A percentile compares a stretch with the other conserved stretches of the same genome.
phyloP scores from a whole-genome alignment of 2,888 invertebrate genomes.

The Nasonia oneida region DNA sequence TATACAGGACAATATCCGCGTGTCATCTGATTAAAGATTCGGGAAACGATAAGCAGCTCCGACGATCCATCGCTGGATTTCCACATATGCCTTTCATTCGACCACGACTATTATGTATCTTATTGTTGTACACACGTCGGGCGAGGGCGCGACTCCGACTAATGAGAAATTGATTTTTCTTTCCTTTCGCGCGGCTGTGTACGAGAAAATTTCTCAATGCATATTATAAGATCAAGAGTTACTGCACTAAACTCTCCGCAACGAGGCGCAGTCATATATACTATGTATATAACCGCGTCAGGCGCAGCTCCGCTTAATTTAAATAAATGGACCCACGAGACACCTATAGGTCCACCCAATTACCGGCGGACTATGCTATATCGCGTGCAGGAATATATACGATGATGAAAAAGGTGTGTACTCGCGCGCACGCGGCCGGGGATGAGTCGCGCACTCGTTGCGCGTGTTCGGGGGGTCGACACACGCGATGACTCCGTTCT shows the following conservation, averaged over 20 bases:
- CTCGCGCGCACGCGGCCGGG: neutral
- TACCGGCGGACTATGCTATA: slow-evolving; percentile 1
- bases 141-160: slow-evolving; percentile 1
- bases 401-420: neutral
- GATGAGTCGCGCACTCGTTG: slow-evolving; percentile 5
- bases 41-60: slow-evolving; percentile 34
- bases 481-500: neutral
- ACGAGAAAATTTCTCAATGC: too few relatives aligned
- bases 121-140: neutral
- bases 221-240: neutral
- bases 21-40: slow-evolving; percentile 57
- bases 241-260: neutral
- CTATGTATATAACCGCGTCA: neutral
- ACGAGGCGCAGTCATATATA: neutral
- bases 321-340: slow-evolving; percentile 25
- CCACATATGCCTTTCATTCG: slow-evolving; percentile 31
- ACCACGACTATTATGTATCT: neutral
- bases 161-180: slow-evolving; percentile 46
- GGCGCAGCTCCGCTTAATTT: slow-evolving; percentile 1
- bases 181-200: neutral
- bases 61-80: slow-evolving; percentile 27
- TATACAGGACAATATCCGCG: slow-evolving; percentile 32
- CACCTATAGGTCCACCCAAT: slow-evolving; percentile 15
- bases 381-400: slow-evolving; percentile 37
- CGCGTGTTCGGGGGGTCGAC: neutral